A percentile compares a stretch with the other conserved stretches of the same genome.
These are phyloP conservation scores for Drosophila parabipectinata DNA, from an alignment of 1,140 invertebrate genomes.

Conservation along the genomic window DNA sequence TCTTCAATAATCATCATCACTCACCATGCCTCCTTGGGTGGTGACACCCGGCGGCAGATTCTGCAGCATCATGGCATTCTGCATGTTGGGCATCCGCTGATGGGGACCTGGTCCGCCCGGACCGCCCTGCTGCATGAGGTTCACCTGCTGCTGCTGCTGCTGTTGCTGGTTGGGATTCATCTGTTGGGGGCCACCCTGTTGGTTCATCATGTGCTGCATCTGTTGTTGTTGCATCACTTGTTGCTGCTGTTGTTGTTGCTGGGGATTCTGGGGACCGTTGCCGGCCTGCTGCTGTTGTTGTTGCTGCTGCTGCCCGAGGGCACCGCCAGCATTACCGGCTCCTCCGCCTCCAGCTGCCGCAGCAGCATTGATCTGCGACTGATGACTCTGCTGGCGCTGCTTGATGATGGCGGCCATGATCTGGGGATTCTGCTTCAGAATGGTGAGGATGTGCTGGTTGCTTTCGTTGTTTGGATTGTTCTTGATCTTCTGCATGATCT, in stretches of 20 bases:
- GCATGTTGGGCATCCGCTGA: constrained; percentile 80
- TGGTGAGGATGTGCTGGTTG: constrained; percentile 95
- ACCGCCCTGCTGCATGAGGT: constrained; percentile 60
- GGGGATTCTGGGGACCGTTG: constrained; percentile 82
- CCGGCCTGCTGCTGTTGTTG: constrained; percentile 86
- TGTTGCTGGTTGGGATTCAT: constrained; percentile 83
- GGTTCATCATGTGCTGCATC: constrained; percentile 85
- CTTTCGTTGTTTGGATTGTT: constrained; percentile 94
- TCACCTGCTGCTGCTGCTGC: constrained; percentile 49
- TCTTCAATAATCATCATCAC: constrained; percentile 34
- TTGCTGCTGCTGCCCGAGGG: constrained; percentile 85
- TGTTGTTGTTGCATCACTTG: constrained; percentile 84
- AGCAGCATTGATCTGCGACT: constrained; percentile 80
- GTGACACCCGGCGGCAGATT: constrained; percentile 77
- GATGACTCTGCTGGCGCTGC: constrained; percentile 91
- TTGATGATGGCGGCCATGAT: constrained; percentile 99
- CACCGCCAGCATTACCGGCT: constrained; percentile 70
- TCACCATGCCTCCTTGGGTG: constrained; percentile 84
- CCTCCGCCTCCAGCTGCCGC: constrained; percentile 69
- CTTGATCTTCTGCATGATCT: constrained; percentile 94
- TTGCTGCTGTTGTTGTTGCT: constrained; percentile 84
- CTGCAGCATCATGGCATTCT: constrained; percentile 76
- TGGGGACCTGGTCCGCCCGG: constrained; percentile 61
- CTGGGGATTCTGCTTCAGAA: constrained; percentile 97
- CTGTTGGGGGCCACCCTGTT: constrained; percentile 84